Evolutionary conservation across 2,888 invertebrate genomes (phyloP), one percentile per base, ranked within the genome.

Genomic region (Odontomyia ornata): DNA sequence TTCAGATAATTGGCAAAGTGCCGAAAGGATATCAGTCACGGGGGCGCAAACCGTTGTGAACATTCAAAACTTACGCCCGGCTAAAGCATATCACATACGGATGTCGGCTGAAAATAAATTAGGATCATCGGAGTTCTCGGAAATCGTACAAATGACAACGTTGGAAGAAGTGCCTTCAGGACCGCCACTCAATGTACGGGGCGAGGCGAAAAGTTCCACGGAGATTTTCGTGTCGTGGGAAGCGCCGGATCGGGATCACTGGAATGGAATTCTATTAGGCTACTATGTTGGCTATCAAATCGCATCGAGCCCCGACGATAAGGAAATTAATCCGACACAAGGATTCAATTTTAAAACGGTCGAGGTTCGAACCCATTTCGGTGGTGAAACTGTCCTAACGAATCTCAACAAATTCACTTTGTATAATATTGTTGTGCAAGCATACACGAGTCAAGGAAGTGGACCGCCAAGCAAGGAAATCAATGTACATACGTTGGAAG

Each of bases 61-160:
- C 80, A 91, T 95, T 47, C 93, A 92, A 83, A 93, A 93, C 83
- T 88, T 97, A 43, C 92, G 93, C 78, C 97, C 97, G 13, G 93
- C 96, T 5, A 94, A 93, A 79, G 92, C 93, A 18, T 97, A 97
- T 88, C 94, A 96, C 84, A 90, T 97, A 82, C 90, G 96, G 82
- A 93, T 97, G 83, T 91, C 96, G 81, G 96, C 96, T 9, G 95
- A 95, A 85, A 97, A 97, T 87, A 91, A 95, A 82, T 89, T 97
- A 80, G 97, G 97, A 1, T 91, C 93, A 80, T 95, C 96, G 81
- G 94, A 94, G 83, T 94, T 94, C 65, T 95, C 95, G 82, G 95
- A 95, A 86, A 91, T 94, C 28, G 91, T 94, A 65, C 94, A 94
- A 89, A 92, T 93, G n/a, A 93, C 93, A 76, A 94, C 94, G n/a